Conservation (phyloP, 64 coral and sea anemone species). For the Dendrophyllia cribrosa region DNA sequence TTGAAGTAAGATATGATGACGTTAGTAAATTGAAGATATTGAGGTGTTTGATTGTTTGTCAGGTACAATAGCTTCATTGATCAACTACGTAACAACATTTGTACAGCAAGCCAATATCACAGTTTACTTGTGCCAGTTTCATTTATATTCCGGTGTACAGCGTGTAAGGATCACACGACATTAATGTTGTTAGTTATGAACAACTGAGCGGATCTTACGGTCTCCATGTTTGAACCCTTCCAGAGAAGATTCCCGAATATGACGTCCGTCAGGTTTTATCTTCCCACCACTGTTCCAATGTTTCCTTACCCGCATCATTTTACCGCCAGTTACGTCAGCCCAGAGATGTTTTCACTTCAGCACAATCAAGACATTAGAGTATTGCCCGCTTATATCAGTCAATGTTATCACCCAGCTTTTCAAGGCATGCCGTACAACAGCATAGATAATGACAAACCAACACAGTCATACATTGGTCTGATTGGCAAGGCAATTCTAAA, state of each 20-base stretch:
- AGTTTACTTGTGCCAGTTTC: slow-evolving; percentile 6
- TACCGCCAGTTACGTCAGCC: not conserved
- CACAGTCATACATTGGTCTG: slow-evolving; percentile 76
- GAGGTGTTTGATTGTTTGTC: slow-evolving; percentile 15
- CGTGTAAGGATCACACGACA: not conserved
- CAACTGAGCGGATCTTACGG: no score
- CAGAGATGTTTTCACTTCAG: not conserved
- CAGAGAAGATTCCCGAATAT: not conserved
- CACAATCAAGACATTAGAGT: not conserved
- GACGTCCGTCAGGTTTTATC: not conserved
- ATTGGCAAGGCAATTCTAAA: slow-evolving; percentile 77
- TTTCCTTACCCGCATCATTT: slow-evolving; percentile 1
- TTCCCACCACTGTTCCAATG: not conserved
- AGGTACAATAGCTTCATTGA: not conserved
- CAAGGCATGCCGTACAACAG: slow-evolving; percentile 7
- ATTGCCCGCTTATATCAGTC: not conserved
- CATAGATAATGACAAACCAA: slow-evolving; percentile 70
- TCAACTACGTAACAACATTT: not conserved
- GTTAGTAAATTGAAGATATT: not conserved
- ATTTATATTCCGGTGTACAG: not conserved
- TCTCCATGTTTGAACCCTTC: not conserved
- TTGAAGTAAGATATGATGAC: not conserved
- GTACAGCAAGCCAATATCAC: not conserved
- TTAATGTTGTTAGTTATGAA: not conserved
- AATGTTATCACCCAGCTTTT: not conserved